A percentile compares a stretch with the other conserved stretches of the same genome.
phyloP scores from a whole-genome alignment of 2,797 vertebrate species.

The Brachymystax lenok region DNA sequence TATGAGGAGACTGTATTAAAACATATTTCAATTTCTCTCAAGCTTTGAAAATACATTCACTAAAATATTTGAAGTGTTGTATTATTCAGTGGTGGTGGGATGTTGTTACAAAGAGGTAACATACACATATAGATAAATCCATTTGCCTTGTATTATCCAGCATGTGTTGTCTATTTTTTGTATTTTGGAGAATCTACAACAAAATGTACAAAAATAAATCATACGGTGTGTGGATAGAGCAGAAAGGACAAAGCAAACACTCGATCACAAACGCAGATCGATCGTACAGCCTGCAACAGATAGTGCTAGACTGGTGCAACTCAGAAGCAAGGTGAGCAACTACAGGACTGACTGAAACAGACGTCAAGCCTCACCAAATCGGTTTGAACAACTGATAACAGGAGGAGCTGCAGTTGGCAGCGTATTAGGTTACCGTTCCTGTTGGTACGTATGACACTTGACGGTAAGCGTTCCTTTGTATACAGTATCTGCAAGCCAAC shows the following conservation, averaged over 20 bases:
- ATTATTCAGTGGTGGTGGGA: slow-evolving; percentile 20
- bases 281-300: slow-evolving; percentile 24
- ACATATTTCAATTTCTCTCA: slow-evolving; percentile 14
- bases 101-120: slow-evolving; percentile 16
- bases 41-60: slow-evolving; percentile 41
- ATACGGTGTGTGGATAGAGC: background rate
- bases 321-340: slow-evolving; percentile 16
- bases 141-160: background rate
- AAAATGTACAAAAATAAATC: slow-evolving; percentile 6
- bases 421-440: background rate
- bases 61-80: slow-evolving; percentile 25
- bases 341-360: background rate
- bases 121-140: slow-evolving; percentile 14
- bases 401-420: slow-evolving; percentile 19
- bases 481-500: background rate
- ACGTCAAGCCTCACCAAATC: slow-evolving; percentile 9
- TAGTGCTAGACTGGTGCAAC: background rate
- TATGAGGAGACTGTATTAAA: slow-evolving; percentile 29
- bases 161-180: background rate
- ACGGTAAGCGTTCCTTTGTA: slow-evolving; percentile 5
- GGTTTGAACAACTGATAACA: slow-evolving; percentile 42
- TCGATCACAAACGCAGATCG: background rate
- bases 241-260: slow-evolving; percentile 11
- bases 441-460: slow-evolving; percentile 13
- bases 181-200: background rate